A percentile compares a stretch with the other conserved stretches of the same genome.
These are phyloP conservation scores for Chanos chanos DNA, from an alignment of 2,797 vertebrate genomes.

Conservation along the genomic window DNA sequence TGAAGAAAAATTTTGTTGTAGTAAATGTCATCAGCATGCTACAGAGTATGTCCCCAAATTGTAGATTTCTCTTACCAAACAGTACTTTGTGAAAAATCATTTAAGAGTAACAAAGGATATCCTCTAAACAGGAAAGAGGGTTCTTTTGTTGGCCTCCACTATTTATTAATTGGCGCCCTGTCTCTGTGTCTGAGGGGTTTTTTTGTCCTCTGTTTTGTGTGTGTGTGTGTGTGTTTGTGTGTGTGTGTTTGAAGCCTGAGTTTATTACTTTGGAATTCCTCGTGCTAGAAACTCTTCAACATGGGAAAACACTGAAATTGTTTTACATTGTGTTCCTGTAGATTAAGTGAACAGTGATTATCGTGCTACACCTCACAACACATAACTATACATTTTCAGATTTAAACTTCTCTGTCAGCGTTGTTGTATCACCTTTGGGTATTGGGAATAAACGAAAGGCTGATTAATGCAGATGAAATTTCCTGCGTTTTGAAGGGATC, in stretches of 20 bases:
- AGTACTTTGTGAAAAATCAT: conserved; percentile 62
- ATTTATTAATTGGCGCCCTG: conserved; percentile 63
- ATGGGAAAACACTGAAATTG: conserved; percentile 39
- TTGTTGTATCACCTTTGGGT: conserved; percentile 27
- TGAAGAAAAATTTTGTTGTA: too few relatives aligned
- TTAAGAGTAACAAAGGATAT: conserved; percentile 75
- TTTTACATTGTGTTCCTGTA: conserved; percentile 34
- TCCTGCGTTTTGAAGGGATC: conserved; percentile 35
- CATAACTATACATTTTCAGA: conserved; percentile 8
- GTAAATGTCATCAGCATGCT: too few relatives aligned
- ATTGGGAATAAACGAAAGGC: conserved; percentile 12
- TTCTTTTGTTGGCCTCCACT: conserved; percentile 39
- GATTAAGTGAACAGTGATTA: conserved; percentile 15
- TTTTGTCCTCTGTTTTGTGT: too few relatives aligned
- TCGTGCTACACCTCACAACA: conserved; percentile 10
- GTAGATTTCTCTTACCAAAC: conserved; percentile 24
- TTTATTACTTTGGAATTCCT: conserved; percentile 28
- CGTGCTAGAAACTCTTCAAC: conserved; percentile 40
- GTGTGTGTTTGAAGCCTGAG: too few relatives aligned
- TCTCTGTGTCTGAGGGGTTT: conserved; percentile 10
- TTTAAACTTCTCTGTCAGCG: background rate
- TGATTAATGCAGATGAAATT: conserved; percentile 18
- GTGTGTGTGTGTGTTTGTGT: conserved; percentile 27
- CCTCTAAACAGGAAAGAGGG: conserved; percentile 57
- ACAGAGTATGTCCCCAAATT: too few relatives aligned